Percentiles rank a stretch among this genome's conserved stretches.
Conservation (phyloP, 2,113 vertebrate species). For the Barnardius zonarius region DNA sequence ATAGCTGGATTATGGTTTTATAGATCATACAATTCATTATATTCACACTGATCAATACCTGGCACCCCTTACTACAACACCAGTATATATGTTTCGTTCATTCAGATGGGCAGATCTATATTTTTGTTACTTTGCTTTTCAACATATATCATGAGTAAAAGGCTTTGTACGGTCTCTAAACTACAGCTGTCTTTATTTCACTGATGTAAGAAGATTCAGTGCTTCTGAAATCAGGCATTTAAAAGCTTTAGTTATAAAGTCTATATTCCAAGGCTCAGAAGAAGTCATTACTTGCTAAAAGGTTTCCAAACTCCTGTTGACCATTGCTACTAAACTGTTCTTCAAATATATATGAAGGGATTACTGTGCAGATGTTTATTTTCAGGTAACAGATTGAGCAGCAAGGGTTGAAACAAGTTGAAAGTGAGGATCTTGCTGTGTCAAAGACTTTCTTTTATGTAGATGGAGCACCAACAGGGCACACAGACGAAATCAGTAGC, state of each 20-base stretch:
- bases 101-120: conserved; percentile 69
- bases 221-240: conserved; percentile 1
- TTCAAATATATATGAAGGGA: background rate
- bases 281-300: conserved; percentile 17
- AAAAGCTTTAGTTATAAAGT: conserved; percentile 2
- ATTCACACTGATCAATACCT: conserved; percentile 76
- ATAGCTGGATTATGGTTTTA: conserved; percentile 77
- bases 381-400: conserved; percentile 8
- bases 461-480: background rate
- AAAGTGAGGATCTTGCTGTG: conserved; percentile 27
- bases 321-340: conserved; percentile 18
- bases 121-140: conserved; percentile 66
- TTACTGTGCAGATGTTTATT: background rate
- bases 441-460: conserved; percentile 26
- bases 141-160: conserved; percentile 43
- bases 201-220: conserved; percentile 6
- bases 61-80: conserved; percentile 68
- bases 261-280: background rate
- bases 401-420: conserved; percentile 2
- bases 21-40: conserved; percentile 80
- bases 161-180: conserved; percentile 12
- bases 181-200: conserved; percentile 23
- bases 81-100: conserved; percentile 72
- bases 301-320: conserved; percentile 12
- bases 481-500: conserved; percentile 12